These are phyloP conservation scores for Opisthograptis luteolata DNA, from an alignment of 2,888 invertebrate genomes.

Conservation along the genomic window DNA sequence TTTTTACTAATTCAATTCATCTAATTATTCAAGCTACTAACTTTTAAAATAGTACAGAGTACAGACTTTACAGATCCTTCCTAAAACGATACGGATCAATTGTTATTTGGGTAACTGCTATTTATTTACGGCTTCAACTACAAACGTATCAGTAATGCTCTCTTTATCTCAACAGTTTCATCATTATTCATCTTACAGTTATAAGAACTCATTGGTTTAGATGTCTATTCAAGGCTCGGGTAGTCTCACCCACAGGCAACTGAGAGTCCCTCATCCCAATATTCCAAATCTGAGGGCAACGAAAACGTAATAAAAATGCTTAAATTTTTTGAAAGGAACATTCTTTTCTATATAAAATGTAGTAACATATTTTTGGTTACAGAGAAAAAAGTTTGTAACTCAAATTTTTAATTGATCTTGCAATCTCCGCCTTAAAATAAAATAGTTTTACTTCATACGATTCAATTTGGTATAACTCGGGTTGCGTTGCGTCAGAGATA, in stretches of 20 bases:
- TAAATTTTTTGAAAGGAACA: too few relatives aligned
- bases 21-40: neutral
- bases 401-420: too few relatives aligned
- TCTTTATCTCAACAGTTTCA: slow-evolving; percentile 9
- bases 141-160: slow-evolving; percentile 14
- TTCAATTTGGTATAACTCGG: slow-evolving; percentile 19
- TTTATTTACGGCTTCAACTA: slow-evolving; percentile 15
- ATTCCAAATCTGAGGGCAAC: too few relatives aligned
- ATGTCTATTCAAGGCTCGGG: too few relatives aligned
- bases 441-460: slow-evolving; percentile 13
- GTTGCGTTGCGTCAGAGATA: slow-evolving; percentile 39
- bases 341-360: too few relatives aligned
- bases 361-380: too few relatives aligned
- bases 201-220: slow-evolving; percentile 9
- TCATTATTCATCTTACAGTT: slow-evolving; percentile 15
- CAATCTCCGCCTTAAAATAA: slow-evolving; percentile 1
- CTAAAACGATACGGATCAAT: slow-evolving; percentile 9
- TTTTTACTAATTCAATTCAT: neutral
- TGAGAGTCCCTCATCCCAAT: too few relatives aligned
- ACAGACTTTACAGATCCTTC: neutral
- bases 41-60: neutral
- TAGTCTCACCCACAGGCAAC: too few relatives aligned
- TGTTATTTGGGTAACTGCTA: slow-evolving; percentile 11
- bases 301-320: too few relatives aligned
- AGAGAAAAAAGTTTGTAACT: too few relatives aligned